Evolutionary conservation across 2,797 vertebrate genomes (phyloP).

Genomic region (Cossypha heuglini): DNA sequence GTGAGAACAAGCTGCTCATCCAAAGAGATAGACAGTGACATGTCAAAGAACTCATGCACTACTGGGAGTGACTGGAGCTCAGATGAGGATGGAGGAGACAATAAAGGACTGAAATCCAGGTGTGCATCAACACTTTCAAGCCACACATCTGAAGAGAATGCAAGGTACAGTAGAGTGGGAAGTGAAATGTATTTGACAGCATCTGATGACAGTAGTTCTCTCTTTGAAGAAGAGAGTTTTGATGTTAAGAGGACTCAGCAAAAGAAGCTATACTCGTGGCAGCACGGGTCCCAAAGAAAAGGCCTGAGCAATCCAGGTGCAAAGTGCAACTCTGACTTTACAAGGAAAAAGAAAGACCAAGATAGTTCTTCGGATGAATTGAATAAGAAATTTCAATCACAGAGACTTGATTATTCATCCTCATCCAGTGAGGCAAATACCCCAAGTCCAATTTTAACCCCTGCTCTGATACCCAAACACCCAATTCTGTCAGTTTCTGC

Average conservation of each 20-base stretch:
- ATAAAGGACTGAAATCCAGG: slow-evolving; percentile 68
- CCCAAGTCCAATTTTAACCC: slow-evolving; percentile 83
- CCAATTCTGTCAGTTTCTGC: slow-evolving; percentile 75
- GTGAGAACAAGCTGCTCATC: slow-evolving; percentile 42
- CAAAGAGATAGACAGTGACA: slow-evolving; percentile 52
- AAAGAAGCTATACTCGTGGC: slow-evolving; percentile 74
- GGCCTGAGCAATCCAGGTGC: slow-evolving; percentile 51
- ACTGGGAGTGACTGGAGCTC: slow-evolving; percentile 79
- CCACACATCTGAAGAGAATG: slow-evolving; percentile 81
- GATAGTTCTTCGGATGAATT: slow-evolving; percentile 88
- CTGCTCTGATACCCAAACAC: slow-evolving; percentile 81
- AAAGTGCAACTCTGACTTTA: slow-evolving; percentile 65
- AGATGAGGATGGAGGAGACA: slow-evolving; percentile 76
- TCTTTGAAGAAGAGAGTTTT: slow-evolving; percentile 87
- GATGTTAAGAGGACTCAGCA: slow-evolving; percentile 77
- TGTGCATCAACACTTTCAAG: slow-evolving; percentile 79
- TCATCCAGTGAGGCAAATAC: slow-evolving; percentile 87
- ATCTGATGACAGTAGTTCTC: slow-evolving; percentile 92
- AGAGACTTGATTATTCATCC: slow-evolving; percentile 88
- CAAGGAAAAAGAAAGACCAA: slow-evolving; percentile 68
- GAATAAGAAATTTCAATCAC: slow-evolving; percentile 88
- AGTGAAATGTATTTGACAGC: slow-evolving; percentile 90
- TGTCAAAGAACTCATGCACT: slow-evolving; percentile 69
- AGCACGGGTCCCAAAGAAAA: slow-evolving; percentile 73
- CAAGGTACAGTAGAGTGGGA: slow-evolving; percentile 76